Base-by-base conservation (phyloP, 2,888 invertebrate genomes). In the Dryomyza anilis region DNA sequence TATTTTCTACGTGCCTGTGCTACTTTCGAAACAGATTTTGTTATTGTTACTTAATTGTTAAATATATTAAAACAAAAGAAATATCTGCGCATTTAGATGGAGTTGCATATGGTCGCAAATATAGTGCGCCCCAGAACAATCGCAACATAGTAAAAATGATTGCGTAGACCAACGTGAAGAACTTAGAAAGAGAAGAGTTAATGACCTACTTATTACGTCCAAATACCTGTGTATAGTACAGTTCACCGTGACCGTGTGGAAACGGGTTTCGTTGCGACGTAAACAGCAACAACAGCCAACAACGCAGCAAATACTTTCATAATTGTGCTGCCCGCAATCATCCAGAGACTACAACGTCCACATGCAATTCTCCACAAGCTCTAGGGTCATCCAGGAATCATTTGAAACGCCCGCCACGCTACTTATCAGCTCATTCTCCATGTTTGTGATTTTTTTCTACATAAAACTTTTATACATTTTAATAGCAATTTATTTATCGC, bases 371-470 rank as follows among this genome's bases (percentile, higher is more conserved):
- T 67, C 70, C 45, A 63, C 66, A 36, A 70, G 64, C 57, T 63
- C 67, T 27, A 48, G 64, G 39, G 67, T 69, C 64, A 66, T 70
- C 65, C 74, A 73, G 64, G 82, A 83, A 70, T 75, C 76, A 63
- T 75, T 78, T 67, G 82, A 82, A 72, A 77, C 76, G 6, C 76
- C 79, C 45, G 66, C 74, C 14, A 74, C 75, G 27, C 71, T 81
- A 68, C 74, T 78, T 50, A 73, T 81, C 64, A 78, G 78, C 10
- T 78, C 81, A 14, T 80, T 80, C 65, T 81, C 79, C 62, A 81
- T 82, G 81, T 82, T 82, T 71, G 73, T 83, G 5, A 75, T 82
- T 70, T 83, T 83, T 71, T 79, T 77, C 55, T 82, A 83, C 66
- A 71, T 83, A 8, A 79, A 82, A 66, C 45, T 81, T 23, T 71